These are phyloP conservation scores for Tachina lurida DNA, from an alignment of 2,888 invertebrate species.

Conservation along the genomic window DNA sequence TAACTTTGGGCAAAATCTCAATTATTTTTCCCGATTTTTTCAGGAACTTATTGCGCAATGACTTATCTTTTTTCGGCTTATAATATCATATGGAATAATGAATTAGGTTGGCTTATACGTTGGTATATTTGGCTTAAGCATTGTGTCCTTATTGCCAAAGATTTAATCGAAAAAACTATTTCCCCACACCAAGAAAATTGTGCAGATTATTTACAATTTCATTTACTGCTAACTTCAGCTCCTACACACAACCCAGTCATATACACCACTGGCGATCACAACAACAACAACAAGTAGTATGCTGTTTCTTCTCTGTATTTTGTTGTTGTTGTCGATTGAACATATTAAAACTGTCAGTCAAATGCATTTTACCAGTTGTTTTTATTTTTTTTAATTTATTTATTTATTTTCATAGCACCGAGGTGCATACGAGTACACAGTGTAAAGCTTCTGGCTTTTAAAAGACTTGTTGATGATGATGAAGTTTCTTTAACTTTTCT, in stretches of 20 bases:
- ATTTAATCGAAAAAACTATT: background rate
- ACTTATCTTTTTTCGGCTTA: no score
- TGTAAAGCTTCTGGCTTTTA: conserved; percentile 67
- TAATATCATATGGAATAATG: no score
- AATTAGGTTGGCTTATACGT: no score
- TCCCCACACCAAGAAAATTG: background rate
- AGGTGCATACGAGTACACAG: conserved; percentile 44
- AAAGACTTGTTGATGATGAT: conserved; percentile 51
- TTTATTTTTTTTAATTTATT: background rate
- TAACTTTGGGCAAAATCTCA: no score
- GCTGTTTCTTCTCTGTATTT: conserved; percentile 8
- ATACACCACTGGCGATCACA: conserved; percentile 58
- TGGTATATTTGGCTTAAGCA: no score
- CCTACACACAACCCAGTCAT: conserved; percentile 55
- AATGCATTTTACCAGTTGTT: conserved; percentile 60
- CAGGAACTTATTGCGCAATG: no score
- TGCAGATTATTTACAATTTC: conserved; percentile 27
- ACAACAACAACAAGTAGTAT: background rate
- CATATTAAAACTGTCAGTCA: conserved; percentile 72
- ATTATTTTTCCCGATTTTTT: no score
- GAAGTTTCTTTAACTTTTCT: conserved; percentile 3
- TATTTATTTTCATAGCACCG: conserved; percentile 18
- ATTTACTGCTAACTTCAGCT: conserved; percentile 43
- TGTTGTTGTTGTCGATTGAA: conserved; percentile 59
- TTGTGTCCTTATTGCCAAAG: background rate